phyloP scores from a whole-genome alignment of 2,888 invertebrate species.

The Phengaris alcon region DNA sequence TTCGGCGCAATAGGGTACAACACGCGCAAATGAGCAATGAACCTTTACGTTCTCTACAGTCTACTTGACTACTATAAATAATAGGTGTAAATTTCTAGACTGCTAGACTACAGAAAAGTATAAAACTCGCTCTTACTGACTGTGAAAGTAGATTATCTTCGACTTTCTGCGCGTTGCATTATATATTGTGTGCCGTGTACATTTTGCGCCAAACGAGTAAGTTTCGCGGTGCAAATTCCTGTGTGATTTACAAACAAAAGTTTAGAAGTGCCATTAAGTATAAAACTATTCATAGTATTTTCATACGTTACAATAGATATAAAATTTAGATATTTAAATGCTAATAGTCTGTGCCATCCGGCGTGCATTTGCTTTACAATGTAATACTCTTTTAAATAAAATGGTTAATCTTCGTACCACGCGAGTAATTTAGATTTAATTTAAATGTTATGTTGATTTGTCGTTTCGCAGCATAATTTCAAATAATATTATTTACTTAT shows the following conservation, averaged over 20 bases:
- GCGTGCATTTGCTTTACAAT: constrained; percentile 26
- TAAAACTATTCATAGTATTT: constrained; percentile 64
- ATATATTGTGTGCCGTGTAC: too few relatives aligned
- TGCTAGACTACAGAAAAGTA: too few relatives aligned
- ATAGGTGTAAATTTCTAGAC: too few relatives aligned
- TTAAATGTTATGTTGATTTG: neutral
- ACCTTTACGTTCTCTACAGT: too few relatives aligned
- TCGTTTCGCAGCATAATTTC: neutral
- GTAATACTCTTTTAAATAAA: constrained; percentile 14
- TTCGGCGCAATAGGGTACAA: too few relatives aligned
- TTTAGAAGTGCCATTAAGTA: constrained; percentile 72
- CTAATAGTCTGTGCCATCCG: constrained; percentile 33
- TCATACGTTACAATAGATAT: constrained; percentile 62
- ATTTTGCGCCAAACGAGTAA: neutral
- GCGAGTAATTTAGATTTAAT: neutral
- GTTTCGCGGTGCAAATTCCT: neutral
- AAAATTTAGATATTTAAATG: constrained; percentile 40
- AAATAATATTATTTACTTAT: neutral
- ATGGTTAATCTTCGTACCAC: neutral
- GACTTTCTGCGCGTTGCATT: too few relatives aligned
- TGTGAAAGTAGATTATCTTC: too few relatives aligned
- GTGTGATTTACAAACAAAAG: constrained; percentile 42
- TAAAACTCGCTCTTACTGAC: too few relatives aligned
- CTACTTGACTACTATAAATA: too few relatives aligned
- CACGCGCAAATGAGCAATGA: too few relatives aligned